Conservation (phyloP, 2,113 vertebrate species). For the Poeciliopsis prolifica region DNA sequence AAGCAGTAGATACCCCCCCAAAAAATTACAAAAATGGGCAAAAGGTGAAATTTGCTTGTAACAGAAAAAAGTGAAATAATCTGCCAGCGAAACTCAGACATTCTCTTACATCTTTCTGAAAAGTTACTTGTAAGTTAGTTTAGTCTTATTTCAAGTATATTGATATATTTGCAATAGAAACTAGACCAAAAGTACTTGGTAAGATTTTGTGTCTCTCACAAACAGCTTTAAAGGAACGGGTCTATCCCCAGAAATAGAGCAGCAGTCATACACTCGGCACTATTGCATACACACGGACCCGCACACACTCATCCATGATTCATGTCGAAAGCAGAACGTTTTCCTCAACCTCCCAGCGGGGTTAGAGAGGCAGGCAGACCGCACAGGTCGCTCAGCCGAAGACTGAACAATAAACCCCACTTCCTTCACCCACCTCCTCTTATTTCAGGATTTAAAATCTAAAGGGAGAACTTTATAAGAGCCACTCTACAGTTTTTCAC, state of each 20-base stretch:
- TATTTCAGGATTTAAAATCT: conserved; percentile 23
- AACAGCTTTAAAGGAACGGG: conserved; percentile 25
- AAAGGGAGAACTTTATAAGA: not conserved
- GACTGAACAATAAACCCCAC: conserved; percentile 21
- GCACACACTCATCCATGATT: conserved; percentile 45
- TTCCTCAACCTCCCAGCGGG: conserved; percentile 13
- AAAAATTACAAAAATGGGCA: too few relatives aligned
- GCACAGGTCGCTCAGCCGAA: conserved; percentile 10
- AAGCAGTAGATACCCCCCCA: too few relatives aligned
- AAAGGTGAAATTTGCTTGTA: too few relatives aligned
- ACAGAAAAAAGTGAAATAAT: too few relatives aligned
- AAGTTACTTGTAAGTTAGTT: too few relatives aligned
- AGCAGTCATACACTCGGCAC: not conserved
- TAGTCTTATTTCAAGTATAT: too few relatives aligned
- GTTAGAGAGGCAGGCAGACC: not conserved
- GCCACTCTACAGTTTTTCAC: conserved; percentile 10
- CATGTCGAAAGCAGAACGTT: conserved; percentile 38
- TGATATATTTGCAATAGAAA: too few relatives aligned
- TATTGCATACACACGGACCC: not conserved
- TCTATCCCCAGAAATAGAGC: conserved; percentile 6
- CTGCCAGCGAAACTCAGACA: too few relatives aligned
- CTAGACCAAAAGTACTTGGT: too few relatives aligned
- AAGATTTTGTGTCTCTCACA: not conserved
- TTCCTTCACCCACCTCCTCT: conserved; percentile 6
- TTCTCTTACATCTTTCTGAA: too few relatives aligned